Evolutionary conservation across 2,888 invertebrate species (phyloP).

Genomic region (Syritta pipiens): DNA sequence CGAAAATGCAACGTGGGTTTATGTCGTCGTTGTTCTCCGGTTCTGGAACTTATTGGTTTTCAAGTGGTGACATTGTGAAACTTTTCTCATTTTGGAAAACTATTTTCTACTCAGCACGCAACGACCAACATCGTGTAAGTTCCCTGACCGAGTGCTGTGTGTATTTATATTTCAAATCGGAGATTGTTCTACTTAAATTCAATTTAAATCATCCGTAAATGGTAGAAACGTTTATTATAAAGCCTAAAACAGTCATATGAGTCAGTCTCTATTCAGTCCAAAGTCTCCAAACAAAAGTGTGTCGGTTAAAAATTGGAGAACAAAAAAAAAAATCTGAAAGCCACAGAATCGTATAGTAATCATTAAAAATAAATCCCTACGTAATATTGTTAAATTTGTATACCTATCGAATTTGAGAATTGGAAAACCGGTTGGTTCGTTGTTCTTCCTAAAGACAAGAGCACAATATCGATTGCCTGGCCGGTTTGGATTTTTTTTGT

Average conservation of each 20-base stretch:
- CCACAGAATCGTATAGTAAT: slow-evolving; percentile 8
- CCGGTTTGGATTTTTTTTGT: slow-evolving; percentile 1
- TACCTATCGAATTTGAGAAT: slow-evolving; percentile 5
- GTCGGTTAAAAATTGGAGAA: too few relatives aligned
- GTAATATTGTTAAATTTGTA: slow-evolving; percentile 30
- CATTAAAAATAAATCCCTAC: slow-evolving; percentile 48
- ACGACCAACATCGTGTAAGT: too few relatives aligned
- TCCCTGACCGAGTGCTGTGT: too few relatives aligned
- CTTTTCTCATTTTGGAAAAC: slow-evolving; percentile 33
- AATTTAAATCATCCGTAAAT: too few relatives aligned
- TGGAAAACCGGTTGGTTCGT: slow-evolving; percentile 46
- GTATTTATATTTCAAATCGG: slow-evolving; percentile 7
- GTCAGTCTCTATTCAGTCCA: not conserved
- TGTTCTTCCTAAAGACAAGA: slow-evolving; percentile 35
- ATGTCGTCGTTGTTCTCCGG: slow-evolving; percentile 4
- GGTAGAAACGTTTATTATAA: slow-evolving; percentile 13
- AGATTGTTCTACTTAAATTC: too few relatives aligned
- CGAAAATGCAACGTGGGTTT: slow-evolving; percentile 60
- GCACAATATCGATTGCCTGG: slow-evolving; percentile 53
- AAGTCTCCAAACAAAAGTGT: slow-evolving; percentile 19
- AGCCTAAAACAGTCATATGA: not conserved
- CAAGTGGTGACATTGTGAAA: slow-evolving; percentile 50
- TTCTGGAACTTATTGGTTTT: slow-evolving; percentile 43
- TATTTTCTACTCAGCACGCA: slow-evolving; percentile 36
- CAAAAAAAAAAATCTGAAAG: too few relatives aligned